Evolutionary conservation across 2,797 vertebrate species (phyloP).

Genomic region (Sylvia borin): DNA sequence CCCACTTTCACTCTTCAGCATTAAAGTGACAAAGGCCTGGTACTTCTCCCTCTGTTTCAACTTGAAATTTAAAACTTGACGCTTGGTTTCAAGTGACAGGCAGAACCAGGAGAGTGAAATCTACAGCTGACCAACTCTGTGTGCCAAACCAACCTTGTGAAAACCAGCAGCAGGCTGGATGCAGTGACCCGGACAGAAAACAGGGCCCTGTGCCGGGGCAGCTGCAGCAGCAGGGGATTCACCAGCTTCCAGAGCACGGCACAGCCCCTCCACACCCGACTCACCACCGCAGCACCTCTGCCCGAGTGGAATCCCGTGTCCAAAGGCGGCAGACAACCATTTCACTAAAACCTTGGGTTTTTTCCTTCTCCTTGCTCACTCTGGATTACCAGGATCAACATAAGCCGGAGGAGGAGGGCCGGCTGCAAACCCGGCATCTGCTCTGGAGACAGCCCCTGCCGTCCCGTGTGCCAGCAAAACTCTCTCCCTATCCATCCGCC

Average conservation of each 20-base stretch:
- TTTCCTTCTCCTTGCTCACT: neutral
- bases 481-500: neutral
- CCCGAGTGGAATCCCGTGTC: neutral
- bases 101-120: accelerated
- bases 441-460: neutral
- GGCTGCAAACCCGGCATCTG: neutral
- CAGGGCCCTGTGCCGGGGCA: neutral
- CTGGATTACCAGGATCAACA: slow-evolving; percentile 3
- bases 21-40: neutral
- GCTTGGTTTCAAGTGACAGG: neutral
- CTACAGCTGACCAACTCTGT: neutral
- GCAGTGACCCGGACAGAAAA: neutral
- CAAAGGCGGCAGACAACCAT: neutral
- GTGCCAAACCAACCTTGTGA: neutral
- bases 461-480: neutral
- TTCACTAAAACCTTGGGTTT: neutral
- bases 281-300: neutral
- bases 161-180: neutral
- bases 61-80: neutral
- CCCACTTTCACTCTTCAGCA: neutral
- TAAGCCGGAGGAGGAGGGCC: neutral
- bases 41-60: neutral
- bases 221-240: neutral
- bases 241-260: neutral
- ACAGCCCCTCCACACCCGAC: neutral